phyloP scores from a whole-genome alignment of 2,797 vertebrate genomes.

The Danionella dracula region DNA sequence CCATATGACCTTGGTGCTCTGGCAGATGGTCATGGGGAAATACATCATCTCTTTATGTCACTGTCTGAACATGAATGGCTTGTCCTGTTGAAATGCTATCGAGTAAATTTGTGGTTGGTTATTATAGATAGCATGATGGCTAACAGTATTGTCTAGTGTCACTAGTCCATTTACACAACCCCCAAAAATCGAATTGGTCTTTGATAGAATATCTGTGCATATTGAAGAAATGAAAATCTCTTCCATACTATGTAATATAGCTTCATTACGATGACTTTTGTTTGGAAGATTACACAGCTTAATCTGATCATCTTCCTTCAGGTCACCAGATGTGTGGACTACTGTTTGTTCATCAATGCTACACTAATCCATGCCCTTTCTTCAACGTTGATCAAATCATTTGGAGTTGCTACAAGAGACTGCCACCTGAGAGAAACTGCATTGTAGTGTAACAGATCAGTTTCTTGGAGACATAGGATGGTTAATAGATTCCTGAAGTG shows the following conservation, averaged over 20 bases:
- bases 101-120: too few relatives aligned
- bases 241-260: neutral
- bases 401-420: neutral
- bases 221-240: conserved; percentile 12
- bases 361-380: neutral
- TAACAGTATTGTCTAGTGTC: too few relatives aligned
- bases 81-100: neutral
- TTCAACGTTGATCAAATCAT: too few relatives aligned
- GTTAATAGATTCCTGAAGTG: neutral
- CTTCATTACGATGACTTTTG: conserved; percentile 16
- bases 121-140: too few relatives aligned
- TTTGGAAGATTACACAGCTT: conserved; percentile 24
- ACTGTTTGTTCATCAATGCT: neutral
- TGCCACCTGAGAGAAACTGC: neutral
- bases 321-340: neutral
- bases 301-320: conserved; percentile 6
- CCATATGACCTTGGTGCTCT: conserved; percentile 3
- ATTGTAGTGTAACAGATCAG: neutral
- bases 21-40: conserved; percentile 28
- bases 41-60: conserved; percentile 10
- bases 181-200: too few relatives aligned
- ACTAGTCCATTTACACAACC: too few relatives aligned
- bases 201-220: neutral
- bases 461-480: neutral
- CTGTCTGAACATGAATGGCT: neutral